These are phyloP conservation scores for Thermophis baileyi DNA, from an alignment of 2,113 vertebrate species.

Conservation along the genomic window DNA sequence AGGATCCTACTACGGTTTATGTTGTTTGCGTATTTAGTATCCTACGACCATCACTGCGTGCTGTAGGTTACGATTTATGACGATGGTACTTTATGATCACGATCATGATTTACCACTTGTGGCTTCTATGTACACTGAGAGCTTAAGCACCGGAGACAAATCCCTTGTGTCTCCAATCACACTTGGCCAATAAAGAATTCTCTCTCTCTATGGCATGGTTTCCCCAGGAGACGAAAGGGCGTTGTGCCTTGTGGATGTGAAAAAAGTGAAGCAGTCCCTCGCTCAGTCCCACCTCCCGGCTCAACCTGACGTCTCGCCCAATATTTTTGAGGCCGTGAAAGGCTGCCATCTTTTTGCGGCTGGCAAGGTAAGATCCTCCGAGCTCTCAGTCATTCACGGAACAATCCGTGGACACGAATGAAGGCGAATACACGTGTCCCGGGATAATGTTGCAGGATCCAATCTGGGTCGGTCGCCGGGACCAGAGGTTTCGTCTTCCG, in stretches of 20 bases:
- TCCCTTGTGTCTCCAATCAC: neutral
- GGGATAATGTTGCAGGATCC: no score
- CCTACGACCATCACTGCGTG: no score
- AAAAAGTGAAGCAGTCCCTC: slow-evolving; percentile 94
- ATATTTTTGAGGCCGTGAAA: slow-evolving; percentile 93
- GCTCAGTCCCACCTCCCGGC: slow-evolving; percentile 95
- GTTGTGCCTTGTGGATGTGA: slow-evolving; percentile 91
- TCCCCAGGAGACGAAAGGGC: slow-evolving; percentile 89
- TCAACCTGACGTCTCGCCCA: slow-evolving; percentile 88
- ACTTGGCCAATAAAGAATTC: neutral
- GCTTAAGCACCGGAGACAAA: neutral
- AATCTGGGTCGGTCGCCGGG: no score
- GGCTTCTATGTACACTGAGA: neutral
- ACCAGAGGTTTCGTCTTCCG: no score
- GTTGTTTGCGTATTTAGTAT: no score
- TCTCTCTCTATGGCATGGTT: neutral
- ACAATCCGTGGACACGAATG: no score
- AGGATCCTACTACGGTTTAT: no score
- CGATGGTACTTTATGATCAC: neutral
- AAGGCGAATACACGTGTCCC: no score
- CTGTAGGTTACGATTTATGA: neutral
- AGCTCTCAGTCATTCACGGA: neutral
- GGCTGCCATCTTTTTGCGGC: slow-evolving; percentile 96
- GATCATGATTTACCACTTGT: neutral
- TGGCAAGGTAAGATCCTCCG: slow-evolving; percentile 78